Conservation (phyloP, 2,888 invertebrate genomes). For the Drosophila paranaensis region DNA sequence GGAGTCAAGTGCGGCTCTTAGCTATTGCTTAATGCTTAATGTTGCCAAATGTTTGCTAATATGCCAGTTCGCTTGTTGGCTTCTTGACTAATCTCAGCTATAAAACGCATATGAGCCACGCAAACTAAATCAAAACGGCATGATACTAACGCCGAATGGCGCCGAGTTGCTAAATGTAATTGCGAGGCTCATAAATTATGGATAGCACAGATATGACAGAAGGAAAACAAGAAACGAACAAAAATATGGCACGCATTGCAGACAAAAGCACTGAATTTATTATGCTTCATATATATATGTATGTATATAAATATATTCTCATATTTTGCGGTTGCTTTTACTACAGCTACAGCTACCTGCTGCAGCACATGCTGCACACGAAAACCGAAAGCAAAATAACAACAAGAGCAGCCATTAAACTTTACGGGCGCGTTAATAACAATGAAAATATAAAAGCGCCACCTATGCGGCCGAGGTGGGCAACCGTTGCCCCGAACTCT, state of each 20-base stretch:
- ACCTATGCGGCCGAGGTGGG: constrained; percentile 34
- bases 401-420: constrained; percentile 49
- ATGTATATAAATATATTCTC: constrained; percentile 14
- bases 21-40: constrained; percentile 35
- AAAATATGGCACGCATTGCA: constrained; percentile 37
- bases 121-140: constrained; percentile 54
- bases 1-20: background rate
- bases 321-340: constrained; percentile 30
- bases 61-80: constrained; percentile 19
- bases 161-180: constrained; percentile 61
- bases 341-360: constrained; percentile 35
- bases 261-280: constrained; percentile 57
- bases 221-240: constrained; percentile 3
- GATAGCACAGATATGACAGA: constrained; percentile 20
- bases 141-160: constrained; percentile 58
- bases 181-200: constrained; percentile 57
- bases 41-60: constrained; percentile 44
- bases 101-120: constrained; percentile 22
- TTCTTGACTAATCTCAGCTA: constrained; percentile 10
- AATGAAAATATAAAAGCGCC: constrained; percentile 48
- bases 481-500: constrained; percentile 49
- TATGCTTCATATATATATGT: constrained; percentile 8
- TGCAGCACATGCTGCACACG: constrained; percentile 11
- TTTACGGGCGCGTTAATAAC: constrained; percentile 48
- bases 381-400: constrained; percentile 24